Conservation (phyloP, 2,797 vertebrate genomes). For the Amazona ochrocephala region DNA sequence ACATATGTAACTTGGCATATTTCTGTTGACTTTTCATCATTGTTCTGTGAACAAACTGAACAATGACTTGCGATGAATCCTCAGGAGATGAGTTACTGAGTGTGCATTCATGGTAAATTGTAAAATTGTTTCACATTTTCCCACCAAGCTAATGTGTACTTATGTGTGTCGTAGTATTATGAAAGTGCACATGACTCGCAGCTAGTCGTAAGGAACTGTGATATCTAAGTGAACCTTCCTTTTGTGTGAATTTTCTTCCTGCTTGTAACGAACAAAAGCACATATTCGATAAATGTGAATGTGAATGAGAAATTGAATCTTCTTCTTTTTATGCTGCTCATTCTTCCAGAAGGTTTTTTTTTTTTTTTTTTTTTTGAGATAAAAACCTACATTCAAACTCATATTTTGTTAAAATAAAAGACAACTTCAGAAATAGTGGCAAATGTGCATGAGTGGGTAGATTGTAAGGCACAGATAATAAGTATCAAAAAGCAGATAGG, state of each 20-base stretch:
- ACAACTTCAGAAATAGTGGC: background rate
- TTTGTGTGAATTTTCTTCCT: slow-evolving; percentile 43
- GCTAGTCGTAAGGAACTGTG: background rate
- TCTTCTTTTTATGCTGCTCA: slow-evolving; percentile 41
- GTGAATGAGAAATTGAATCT: slow-evolving; percentile 42
- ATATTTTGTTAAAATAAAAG: slow-evolving; percentile 31
- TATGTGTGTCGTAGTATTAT: background rate
- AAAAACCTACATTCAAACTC: slow-evolving; percentile 24
- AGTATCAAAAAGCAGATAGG: background rate
- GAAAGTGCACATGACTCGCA: background rate
- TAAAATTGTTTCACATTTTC: background rate
- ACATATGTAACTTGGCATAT: background rate
- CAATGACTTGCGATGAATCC: background rate
- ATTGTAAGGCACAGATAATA: background rate
- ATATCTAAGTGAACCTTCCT: background rate
- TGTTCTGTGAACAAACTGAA: background rate
- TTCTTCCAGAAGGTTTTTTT: background rate
- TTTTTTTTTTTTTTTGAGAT: background rate
- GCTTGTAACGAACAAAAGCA: background rate
- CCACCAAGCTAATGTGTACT: background rate
- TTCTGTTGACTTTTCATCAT: background rate
- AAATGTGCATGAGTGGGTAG: background rate
- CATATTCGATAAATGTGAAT: slow-evolving; percentile 12
- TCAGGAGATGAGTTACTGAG: background rate
- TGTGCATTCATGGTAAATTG: background rate